A percentile compares a stretch with the other conserved stretches of the same genome.
Conservation (phyloP, 2,797 vertebrate species). For the Glyptemys insculpta region DNA sequence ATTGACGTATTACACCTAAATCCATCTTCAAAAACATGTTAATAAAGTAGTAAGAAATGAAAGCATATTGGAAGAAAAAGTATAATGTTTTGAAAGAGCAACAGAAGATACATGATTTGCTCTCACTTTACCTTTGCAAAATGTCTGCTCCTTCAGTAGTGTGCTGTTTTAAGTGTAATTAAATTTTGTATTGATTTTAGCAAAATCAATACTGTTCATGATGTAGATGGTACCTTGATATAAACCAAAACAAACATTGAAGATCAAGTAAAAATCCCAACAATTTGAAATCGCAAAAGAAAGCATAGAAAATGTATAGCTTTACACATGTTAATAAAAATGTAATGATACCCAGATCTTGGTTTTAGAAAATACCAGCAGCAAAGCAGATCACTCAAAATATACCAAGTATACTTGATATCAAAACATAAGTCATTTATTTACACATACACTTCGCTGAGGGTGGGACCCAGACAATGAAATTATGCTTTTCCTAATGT, state of each 20-base stretch:
- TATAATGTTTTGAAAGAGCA: not conserved
- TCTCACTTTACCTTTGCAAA: not conserved
- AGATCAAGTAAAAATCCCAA: not conserved
- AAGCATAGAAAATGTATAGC: not conserved
- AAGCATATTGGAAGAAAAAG: not conserved
- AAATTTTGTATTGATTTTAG: not conserved
- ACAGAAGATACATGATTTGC: not conserved
- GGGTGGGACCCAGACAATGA: not conserved
- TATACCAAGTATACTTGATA: not conserved
- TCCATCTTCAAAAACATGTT: not conserved
- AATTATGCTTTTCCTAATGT: not conserved
- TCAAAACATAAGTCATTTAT: not conserved
- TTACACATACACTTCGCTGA: not conserved
- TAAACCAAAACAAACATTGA: not conserved
- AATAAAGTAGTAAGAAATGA: not conserved
- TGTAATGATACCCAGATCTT: not conserved
- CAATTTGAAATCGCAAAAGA: not conserved
- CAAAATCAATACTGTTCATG: not conserved
- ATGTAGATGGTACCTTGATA: not conserved
- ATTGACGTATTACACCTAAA: not conserved
- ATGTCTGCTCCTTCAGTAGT: not conserved
- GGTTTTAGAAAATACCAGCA: not conserved
- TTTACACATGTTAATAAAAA: not conserved
- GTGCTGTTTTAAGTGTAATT: not conserved
- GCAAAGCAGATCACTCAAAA: not conserved